These are phyloP conservation scores for Recurvirostra avosetta DNA, from an alignment of 2,113 vertebrate species.

Conservation along the genomic window DNA sequence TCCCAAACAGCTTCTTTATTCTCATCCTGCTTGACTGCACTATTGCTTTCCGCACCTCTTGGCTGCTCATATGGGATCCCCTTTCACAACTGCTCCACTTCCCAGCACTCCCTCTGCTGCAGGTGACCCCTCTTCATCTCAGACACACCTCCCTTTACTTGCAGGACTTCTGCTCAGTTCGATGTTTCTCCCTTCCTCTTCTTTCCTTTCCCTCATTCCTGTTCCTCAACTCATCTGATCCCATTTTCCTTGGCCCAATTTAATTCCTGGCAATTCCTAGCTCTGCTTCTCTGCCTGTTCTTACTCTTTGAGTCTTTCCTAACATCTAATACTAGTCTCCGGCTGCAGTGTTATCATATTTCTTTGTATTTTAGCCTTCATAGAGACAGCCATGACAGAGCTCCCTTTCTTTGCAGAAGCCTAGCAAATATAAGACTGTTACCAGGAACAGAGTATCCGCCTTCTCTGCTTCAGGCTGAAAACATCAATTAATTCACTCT, in stretches of 20 bases:
- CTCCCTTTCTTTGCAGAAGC: not conserved
- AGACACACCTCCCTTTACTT: not conserved
- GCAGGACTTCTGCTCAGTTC: not conserved
- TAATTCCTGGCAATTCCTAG: not conserved
- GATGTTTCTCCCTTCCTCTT: not conserved
- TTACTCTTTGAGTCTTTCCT: not conserved
- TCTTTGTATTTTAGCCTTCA: not conserved
- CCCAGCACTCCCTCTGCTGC: not conserved
- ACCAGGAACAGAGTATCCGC: not conserved
- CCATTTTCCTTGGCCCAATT: not conserved
- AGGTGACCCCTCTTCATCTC: not conserved
- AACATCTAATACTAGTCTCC: not conserved
- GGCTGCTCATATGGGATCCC: not conserved
- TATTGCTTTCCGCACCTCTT: not conserved
- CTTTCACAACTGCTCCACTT: not conserved
- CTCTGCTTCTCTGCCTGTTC: not conserved
- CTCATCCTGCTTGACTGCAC: not conserved
- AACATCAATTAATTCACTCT: not conserved
- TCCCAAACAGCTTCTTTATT: not conserved
- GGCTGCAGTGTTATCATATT: not conserved
- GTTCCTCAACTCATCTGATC: not conserved
- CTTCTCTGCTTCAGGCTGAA: not conserved
- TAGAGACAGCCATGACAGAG: not conserved
- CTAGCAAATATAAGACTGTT: not conserved
- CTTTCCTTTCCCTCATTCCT: not conserved